Percentiles rank a stretch among this genome's conserved stretches.
These are phyloP conservation scores for Sebastes cheni DNA, from an alignment of 2,797 vertebrate species.

Conservation along the genomic window DNA sequence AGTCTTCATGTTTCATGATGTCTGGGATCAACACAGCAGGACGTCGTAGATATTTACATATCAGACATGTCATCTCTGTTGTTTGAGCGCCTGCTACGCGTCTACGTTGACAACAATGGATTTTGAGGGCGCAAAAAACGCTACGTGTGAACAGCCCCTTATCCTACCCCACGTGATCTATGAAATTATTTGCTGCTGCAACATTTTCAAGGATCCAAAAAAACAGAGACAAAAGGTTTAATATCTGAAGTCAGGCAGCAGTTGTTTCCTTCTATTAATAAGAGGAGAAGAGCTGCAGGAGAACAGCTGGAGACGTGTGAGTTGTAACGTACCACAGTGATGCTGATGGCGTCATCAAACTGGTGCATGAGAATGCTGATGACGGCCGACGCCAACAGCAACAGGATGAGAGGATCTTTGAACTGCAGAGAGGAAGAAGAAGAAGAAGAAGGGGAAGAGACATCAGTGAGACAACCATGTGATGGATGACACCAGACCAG, in stretches of 20 bases:
- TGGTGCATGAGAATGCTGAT: constrained; percentile 98
- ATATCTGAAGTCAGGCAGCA: no score
- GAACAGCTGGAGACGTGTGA: no score
- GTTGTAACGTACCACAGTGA: constrained; percentile 92
- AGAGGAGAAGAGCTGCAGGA: not conserved
- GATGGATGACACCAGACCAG: no score
- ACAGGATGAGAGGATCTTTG: constrained; percentile 97
- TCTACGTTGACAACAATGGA: no score
- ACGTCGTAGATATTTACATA: no score
- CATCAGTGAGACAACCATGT: not conserved
- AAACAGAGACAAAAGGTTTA: no score
- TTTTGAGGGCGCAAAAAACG: no score
- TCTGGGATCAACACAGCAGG: no score
- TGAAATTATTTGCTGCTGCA: not conserved
- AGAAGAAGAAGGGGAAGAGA: not conserved
- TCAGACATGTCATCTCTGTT: no score
- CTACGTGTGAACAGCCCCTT: no score
- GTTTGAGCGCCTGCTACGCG: no score
- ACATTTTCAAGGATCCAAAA: not conserved
- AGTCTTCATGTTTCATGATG: no score
- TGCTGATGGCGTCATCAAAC: constrained; percentile 98
- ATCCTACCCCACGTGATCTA: not conserved
- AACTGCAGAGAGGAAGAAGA: constrained; percentile 80
- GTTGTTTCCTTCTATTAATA: constrained; percentile 7
- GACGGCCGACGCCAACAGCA: constrained; percentile 96